These are phyloP conservation scores for Lacerta bilineata DNA, from an alignment of 2,797 vertebrate species.

Conservation along the genomic window DNA sequence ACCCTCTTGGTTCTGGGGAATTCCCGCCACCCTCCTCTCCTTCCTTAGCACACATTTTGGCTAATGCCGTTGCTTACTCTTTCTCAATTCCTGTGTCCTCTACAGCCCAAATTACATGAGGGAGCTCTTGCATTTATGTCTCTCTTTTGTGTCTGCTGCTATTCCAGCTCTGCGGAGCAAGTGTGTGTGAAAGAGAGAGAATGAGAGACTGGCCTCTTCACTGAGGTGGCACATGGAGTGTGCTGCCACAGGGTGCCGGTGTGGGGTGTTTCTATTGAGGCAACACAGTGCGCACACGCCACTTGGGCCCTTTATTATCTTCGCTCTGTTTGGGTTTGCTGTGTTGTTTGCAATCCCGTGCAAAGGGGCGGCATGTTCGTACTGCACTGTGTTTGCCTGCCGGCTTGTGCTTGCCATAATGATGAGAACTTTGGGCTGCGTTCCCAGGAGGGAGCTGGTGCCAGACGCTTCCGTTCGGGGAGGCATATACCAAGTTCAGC, in stretches of 20 bases:
- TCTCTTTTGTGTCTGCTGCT: neutral
- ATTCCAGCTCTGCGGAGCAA: neutral
- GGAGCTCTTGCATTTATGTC: no score
- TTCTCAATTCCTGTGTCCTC: neutral
- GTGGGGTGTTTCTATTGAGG: neutral
- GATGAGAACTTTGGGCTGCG: constrained; percentile 1
- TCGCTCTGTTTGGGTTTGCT: neutral
- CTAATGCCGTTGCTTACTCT: neutral
- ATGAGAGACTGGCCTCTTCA: neutral
- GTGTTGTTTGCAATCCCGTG: neutral
- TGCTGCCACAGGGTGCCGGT: neutral
- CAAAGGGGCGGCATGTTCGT: neutral
- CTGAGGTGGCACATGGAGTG: neutral
- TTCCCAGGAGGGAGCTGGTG: constrained; percentile 28
- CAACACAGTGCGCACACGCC: neutral
- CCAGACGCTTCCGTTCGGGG: constrained; percentile 17
- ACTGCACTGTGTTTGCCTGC: neutral
- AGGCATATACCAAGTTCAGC: constrained; percentile 17
- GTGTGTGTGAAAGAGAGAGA: no score
- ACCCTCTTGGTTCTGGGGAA: neutral
- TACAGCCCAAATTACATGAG: neutral
- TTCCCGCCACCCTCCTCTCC: neutral
- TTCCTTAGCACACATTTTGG: neutral
- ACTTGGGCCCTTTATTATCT: neutral
- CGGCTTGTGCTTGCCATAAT: constrained; percentile 7